These are phyloP conservation scores for Melanophora roralis DNA, from an alignment of 2,888 invertebrate genomes.

Conservation along the genomic window DNA sequence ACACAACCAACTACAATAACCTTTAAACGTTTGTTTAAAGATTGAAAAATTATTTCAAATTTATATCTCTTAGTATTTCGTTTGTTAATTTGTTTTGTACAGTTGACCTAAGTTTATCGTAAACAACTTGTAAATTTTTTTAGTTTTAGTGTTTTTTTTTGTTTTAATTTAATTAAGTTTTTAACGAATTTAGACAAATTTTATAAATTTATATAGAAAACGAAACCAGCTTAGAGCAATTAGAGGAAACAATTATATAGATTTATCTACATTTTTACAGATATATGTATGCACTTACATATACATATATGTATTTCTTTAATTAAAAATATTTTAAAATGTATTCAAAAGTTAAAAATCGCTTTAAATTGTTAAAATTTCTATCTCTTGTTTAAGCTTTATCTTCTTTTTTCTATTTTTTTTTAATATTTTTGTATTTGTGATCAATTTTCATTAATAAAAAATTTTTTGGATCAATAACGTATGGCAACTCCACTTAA, in stretches of 20 bases:
- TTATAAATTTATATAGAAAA: not conserved
- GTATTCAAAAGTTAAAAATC: no score
- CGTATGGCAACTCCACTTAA: no score
- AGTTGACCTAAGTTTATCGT: slow-evolving; percentile 42
- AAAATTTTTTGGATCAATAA: no score
- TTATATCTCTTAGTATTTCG: slow-evolving; percentile 38
- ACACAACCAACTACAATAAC: slow-evolving; percentile 9
- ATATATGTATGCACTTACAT: no score
- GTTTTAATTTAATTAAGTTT: not conserved
- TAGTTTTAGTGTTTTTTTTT: slow-evolving; percentile 1
- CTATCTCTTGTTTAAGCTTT: not conserved
- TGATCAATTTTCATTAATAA: no score
- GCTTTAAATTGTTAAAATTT: no score
- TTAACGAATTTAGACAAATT: slow-evolving; percentile 47
- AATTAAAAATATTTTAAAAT: not conserved
- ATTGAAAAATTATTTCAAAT: not conserved
- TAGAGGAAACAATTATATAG: no score
- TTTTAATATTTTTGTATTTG: not conserved
- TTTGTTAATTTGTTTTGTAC: slow-evolving; percentile 61
- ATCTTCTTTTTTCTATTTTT: not conserved
- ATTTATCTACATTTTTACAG: no score
- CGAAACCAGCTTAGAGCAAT: slow-evolving; percentile 27
- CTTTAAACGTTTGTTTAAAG: slow-evolving; percentile 2
- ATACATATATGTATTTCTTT: no score
- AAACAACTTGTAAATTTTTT: slow-evolving; percentile 16